phyloP scores from a whole-genome alignment of 2,888 invertebrate species.

The Drosophila barbarae region DNA sequence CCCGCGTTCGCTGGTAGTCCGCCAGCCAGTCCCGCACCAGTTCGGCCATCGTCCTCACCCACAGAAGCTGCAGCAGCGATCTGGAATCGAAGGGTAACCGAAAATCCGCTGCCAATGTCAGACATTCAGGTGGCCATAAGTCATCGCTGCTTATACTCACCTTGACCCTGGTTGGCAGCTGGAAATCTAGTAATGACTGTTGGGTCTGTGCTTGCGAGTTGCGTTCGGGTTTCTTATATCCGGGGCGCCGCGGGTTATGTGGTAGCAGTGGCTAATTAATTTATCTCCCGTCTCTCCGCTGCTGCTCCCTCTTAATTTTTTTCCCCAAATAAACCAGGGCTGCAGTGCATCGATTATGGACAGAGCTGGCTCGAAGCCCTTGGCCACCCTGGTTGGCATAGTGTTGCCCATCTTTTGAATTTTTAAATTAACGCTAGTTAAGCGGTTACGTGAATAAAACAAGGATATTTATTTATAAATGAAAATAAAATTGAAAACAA shows the following conservation, averaged over 20 bases:
- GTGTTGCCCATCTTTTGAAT: not conserved
- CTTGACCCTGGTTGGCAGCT: conserved; percentile 34
- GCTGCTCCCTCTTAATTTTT: conserved; percentile 51
- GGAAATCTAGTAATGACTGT: conserved; percentile 3
- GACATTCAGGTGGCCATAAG: conserved; percentile 6
- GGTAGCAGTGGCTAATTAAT: conserved; percentile 60
- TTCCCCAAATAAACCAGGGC: conserved; percentile 62
- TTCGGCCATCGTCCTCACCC: conserved; percentile 76
- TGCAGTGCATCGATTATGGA: conserved; percentile 7
- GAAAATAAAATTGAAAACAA: not conserved
- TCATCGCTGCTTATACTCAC: conserved; percentile 19
- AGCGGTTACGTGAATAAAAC: not conserved
- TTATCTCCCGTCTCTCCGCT: conserved; percentile 40
- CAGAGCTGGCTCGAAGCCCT: not conserved
- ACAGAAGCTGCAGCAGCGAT: not conserved
- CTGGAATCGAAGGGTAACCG: conserved; percentile 1
- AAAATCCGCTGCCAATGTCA: conserved; percentile 13
- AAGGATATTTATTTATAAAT: not conserved
- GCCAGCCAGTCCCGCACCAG: conserved; percentile 90
- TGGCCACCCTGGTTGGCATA: not conserved
- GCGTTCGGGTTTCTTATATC: conserved; percentile 5
- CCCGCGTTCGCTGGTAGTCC: conserved; percentile 83
- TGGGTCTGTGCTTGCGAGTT: not conserved
- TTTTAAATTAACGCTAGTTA: not conserved
- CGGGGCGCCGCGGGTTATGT: conserved; percentile 46